Percentiles rank a stretch among this genome's conserved stretches.
Conservation (phyloP, 2,888 invertebrate species). For the Drosophila phalerata region DNA sequence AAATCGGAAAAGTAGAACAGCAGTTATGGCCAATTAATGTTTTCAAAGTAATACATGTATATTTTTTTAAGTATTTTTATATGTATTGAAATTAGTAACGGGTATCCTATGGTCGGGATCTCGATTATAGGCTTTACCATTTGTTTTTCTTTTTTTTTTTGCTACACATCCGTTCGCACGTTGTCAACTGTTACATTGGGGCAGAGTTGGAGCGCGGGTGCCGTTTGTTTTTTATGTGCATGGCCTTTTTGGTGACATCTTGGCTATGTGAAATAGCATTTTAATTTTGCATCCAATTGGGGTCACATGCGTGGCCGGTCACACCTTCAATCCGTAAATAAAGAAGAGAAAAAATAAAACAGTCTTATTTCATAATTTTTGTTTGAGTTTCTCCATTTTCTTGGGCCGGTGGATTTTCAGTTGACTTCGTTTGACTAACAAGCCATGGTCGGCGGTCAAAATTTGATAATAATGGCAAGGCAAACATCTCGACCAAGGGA, state of each 20-base stretch:
- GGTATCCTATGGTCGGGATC: too few relatives aligned
- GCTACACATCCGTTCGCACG: constrained; percentile 79
- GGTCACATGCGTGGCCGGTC: constrained; percentile 79
- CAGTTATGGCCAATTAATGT: too few relatives aligned
- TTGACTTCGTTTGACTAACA: constrained; percentile 68
- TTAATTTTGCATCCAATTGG: constrained; percentile 73
- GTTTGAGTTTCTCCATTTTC: constrained; percentile 61
- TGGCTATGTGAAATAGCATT: constrained; percentile 62
- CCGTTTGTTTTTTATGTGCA: constrained; percentile 39
- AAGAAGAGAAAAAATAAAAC: neutral
- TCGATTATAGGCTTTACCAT: too few relatives aligned
- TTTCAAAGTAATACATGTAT: too few relatives aligned
- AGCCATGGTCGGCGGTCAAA: constrained; percentile 59
- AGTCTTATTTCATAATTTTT: constrained; percentile 42
- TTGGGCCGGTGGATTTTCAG: constrained; percentile 50
- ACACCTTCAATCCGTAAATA: constrained; percentile 52
- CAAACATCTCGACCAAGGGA: constrained; percentile 38
- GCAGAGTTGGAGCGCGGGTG: constrained; percentile 15
- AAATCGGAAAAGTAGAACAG: too few relatives aligned
- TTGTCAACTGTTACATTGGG: constrained; percentile 39
- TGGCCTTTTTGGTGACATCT: constrained; percentile 66
- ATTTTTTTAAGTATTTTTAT: too few relatives aligned
- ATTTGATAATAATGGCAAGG: constrained; percentile 75
- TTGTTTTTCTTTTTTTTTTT: constrained; percentile 13
- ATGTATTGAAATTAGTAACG: too few relatives aligned